Evolutionary conservation across 2,113 vertebrate species (phyloP).

Genomic region (Synodontis membranacea): DNA sequence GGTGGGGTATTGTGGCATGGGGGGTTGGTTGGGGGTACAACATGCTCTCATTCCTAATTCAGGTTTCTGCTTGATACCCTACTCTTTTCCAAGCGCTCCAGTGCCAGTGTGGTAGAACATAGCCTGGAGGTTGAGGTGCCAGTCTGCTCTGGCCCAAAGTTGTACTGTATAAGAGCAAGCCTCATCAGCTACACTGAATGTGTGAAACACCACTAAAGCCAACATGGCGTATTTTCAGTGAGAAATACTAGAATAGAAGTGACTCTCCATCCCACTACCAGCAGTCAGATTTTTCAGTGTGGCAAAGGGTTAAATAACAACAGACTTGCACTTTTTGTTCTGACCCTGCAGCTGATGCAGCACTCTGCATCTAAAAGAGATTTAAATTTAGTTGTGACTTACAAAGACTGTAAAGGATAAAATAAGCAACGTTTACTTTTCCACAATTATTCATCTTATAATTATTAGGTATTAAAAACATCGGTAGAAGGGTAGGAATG

Average conservation of each 20-base stretch:
- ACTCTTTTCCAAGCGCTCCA: constrained; percentile 22
- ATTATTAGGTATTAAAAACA: neutral
- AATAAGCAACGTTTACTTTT: neutral
- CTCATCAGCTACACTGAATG: constrained; percentile 7
- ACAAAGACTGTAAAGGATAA: neutral
- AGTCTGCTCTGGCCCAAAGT: neutral
- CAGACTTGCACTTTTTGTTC: neutral
- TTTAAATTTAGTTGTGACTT: no score
- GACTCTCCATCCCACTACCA: neutral
- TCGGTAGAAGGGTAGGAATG: neutral
- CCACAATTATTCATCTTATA: neutral
- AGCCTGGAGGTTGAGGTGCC: neutral
- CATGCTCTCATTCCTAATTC: neutral
- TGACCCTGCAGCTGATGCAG: neutral
- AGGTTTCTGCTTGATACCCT: neutral
- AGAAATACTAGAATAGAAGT: neutral
- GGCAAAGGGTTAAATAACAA: neutral
- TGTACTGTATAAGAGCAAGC: neutral
- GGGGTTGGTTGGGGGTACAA: neutral
- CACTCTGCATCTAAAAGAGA: neutral
- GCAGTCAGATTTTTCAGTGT: neutral
- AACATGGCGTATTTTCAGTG: neutral
- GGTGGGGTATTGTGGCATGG: neutral
- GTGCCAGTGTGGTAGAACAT: constrained; percentile 26
- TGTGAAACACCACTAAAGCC: neutral